Conservation (phyloP, 2,113 vertebrate species). For the Fukomys damarensis region DNA sequence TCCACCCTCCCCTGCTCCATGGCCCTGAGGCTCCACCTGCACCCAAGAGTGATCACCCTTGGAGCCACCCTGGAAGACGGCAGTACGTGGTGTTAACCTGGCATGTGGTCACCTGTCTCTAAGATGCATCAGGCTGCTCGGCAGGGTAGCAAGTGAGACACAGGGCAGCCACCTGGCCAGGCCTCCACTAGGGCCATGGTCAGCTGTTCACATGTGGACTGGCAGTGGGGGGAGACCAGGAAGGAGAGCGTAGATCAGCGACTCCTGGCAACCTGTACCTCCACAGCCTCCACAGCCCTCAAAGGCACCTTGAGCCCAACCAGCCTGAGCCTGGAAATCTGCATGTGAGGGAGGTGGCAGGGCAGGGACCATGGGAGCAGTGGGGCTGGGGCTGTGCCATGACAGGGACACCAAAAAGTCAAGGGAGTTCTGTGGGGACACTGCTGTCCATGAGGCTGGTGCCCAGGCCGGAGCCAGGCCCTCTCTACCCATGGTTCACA, state of each 20-base stretch:
- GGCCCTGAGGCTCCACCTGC: neutral
- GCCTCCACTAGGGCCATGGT: neutral
- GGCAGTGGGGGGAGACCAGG: neutral
- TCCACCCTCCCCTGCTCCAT: neutral
- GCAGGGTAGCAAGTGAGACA: neutral
- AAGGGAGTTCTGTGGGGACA: neutral
- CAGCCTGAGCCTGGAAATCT: neutral
- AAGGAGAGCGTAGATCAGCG: neutral
- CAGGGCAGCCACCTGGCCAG: neutral
- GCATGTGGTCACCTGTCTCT: neutral
- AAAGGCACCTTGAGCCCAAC: neutral
- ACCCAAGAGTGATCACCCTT: neutral
- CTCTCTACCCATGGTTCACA: neutral
- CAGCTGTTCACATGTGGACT: neutral
- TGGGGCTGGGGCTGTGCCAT: neutral
- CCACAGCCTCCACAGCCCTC: neutral
- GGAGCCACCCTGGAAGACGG: neutral
- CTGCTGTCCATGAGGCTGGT: rapidly evolving
- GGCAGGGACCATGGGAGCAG: neutral
- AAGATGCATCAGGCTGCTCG: neutral
- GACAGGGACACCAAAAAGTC: neutral
- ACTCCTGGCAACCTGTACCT: neutral
- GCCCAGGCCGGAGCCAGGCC: neutral
- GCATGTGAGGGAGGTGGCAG: neutral
- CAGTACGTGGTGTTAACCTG: neutral